Base-by-base conservation (phyloP, 2,113 vertebrate species). In the Rhizomys pruinosus region DNA sequence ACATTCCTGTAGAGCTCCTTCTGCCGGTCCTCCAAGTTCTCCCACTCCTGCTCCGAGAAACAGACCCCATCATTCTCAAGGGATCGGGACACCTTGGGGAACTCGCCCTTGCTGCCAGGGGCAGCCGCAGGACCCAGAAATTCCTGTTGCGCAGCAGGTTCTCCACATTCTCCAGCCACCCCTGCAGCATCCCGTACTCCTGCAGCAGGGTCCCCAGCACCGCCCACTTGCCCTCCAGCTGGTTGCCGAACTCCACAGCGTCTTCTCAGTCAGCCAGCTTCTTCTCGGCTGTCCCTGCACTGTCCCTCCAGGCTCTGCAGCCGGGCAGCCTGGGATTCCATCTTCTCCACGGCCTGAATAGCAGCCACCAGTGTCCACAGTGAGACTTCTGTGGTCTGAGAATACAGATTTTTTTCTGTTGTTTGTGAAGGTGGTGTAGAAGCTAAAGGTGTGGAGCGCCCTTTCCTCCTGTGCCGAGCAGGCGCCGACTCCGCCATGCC, bases 101-200 rank as follows among this genome's bases (percentile, higher is more conserved):
- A 92, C 0, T 98, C 98, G 0, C 97, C 97, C 20, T 97, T 98
- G 96, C 96, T 97, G 89, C 97, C 98, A 0, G 98, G 98, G 98
- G 98, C 79, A 98, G 95, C 55, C 98, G 94, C 71, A 98, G 97
- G 87, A 98, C 80, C 98, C 98, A 98, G 97, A 98, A 98, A 96
- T 98, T 98, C 72, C n/a, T n/a, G n/a, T n/a, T n/a, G n/a, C n/a
- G n/a, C n/a, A n/a, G n/a, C n/a, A n/a, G n/a, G n/a, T n/a, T n/a
- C n/a, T n/a, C n/a, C n/a, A n/a, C n/a, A n/a, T n/a, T n/a, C n/a
- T n/a, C n/a, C n/a, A n/a, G n/a, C n/a, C n/a, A n/a, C n/a, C n/a
- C n/a, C n/a, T n/a, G n/a, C n/a, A n/a, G n/a, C n/a, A n/a, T n/a
- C n/a, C n/a, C n/a, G n/a, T n/a, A n/a, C n/a, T n/a, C n/a, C n/a